Base-by-base conservation (phyloP, 2,113 vertebrate genomes). In the Scytalopus superciliaris region DNA sequence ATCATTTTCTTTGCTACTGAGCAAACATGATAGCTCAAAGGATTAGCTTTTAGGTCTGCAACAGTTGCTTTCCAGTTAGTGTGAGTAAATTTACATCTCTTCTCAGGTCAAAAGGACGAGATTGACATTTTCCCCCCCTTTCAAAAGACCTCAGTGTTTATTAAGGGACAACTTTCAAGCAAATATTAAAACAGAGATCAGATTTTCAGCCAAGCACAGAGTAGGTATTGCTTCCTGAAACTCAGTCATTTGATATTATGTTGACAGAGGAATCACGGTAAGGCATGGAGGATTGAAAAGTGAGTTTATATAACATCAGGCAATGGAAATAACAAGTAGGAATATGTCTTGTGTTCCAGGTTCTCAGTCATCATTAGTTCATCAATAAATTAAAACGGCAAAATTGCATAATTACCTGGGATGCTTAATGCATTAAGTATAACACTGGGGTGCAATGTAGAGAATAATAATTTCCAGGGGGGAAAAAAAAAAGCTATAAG, bases 71-170 rank as follows among this genome's bases (percentile, higher is more conserved):
- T 90, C 52, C 81, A 68, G 86, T 56, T 62, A 75, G 30, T 27
- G 15, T 82, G 68, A 40, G 78, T 84, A 94, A 81, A 96, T 83
- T 94, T 94, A 42, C 73, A 42, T 74, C 31, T 69, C 81, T 73
- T 68, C 57, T 63, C 7, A 30, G 42, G 90, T 79, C 56, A 60
- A 45, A 94, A 82, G 39, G 53, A 30, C 0, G 2, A 37, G 42
- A 67, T 14, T 74, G 40, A 56, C 35, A 40, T 73, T 84, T 90
- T 84, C 79, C 72, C 21, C 18, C 40, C 18, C 7, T 40, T 56
- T 49, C 52, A 55, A 23, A 59, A 86, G 44, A 21, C 22, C 81
- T 49, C 19, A 44, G 6, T 87, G 44, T 72, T 91, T 89, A 37
- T 70, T 89, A 91, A 92, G 33, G 6, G 52, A 64, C 47, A 81